Base-by-base conservation (phyloP, 2,113 vertebrate species). In the Ciconia boyciana region DNA sequence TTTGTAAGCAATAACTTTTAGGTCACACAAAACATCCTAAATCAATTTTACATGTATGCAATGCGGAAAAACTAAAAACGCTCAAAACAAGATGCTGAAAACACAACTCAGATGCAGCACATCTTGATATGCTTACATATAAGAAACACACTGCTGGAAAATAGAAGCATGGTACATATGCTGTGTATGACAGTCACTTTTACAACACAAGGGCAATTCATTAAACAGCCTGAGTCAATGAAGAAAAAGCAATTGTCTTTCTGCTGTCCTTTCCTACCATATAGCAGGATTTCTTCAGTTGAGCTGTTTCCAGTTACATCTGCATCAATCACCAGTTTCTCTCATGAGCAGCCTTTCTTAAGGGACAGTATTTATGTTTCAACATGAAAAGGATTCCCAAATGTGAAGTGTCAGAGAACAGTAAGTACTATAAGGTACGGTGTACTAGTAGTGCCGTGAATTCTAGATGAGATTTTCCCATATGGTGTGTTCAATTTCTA, bases 11-110 rank as follows among this genome's bases (percentile, higher is more conserved):
- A 2, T 49, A 77, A 49, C 24, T 39, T 86, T 16, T 2, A 71
- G 13, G 32, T 62, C n/a, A 69, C 16, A 16, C 7, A 39, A 49
- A 24, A 9, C 16, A 71, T 17, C n/a, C 21, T 5, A 54, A 54
- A 54, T 29, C 3, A 10, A 43, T 74, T 91, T 81, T 26, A 66
- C 0, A 0, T 2, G 3, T 24, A 44, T 13, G 25, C 22, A 92
- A 28, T 26, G 20, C 87, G 44, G 25, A 83, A 92, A 89, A 86
- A 34, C 3, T 16, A 66, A 61, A 79, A 78, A 25, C 2, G 1
- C 26, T 41, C 6, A 20, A 61, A 78, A 19, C 16, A 46, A 51
- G 24, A 26, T 2, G 11, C 24, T 69, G n/a, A 44, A 58, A 77
- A 39, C 28, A 61, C 17, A 87, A 76, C 6, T 18, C 71, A 79